A percentile compares a stretch with the other conserved stretches of the same genome.
phyloP scores from a whole-genome alignment of 2,113 vertebrate species.

The Engystomops pustulosus region DNA sequence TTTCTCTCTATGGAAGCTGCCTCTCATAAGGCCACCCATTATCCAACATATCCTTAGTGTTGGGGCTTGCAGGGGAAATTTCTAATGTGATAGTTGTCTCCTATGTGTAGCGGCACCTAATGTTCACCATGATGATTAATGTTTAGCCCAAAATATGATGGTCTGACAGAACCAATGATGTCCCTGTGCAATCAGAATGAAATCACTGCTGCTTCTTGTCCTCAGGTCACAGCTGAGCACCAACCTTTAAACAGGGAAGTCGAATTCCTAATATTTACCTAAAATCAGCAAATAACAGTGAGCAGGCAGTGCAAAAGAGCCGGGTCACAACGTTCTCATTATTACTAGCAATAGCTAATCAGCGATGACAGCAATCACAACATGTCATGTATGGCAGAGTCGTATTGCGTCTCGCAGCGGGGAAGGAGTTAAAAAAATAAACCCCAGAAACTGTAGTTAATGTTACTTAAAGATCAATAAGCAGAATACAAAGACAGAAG shows the following conservation, averaged over 20 bases:
- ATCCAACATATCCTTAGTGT: too few relatives aligned
- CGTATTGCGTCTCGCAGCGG: background rate
- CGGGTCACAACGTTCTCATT: background rate
- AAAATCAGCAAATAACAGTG: background rate
- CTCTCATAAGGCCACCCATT: too few relatives aligned
- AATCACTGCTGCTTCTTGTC: background rate
- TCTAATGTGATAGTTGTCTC: too few relatives aligned
- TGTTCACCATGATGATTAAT: background rate
- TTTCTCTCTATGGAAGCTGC: too few relatives aligned
- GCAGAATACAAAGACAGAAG: slow-evolving; percentile 31
- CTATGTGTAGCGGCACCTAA: too few relatives aligned
- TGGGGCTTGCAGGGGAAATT: too few relatives aligned
- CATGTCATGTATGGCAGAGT: background rate
- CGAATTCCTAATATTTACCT: background rate
- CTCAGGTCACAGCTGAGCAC: background rate
- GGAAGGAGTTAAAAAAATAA: background rate
- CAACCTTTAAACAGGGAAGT: background rate
- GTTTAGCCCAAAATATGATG: background rate
- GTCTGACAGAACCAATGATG: too few relatives aligned
- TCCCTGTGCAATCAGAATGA: background rate
- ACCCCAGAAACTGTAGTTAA: slow-evolving; percentile 1
- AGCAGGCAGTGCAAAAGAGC: too few relatives aligned
- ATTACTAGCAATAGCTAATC: background rate
- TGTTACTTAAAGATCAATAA: slow-evolving; percentile 35
- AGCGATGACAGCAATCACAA: background rate